These are phyloP conservation scores for Eilema caniola DNA, from an alignment of 2,888 invertebrate species.

Conservation along the genomic window DNA sequence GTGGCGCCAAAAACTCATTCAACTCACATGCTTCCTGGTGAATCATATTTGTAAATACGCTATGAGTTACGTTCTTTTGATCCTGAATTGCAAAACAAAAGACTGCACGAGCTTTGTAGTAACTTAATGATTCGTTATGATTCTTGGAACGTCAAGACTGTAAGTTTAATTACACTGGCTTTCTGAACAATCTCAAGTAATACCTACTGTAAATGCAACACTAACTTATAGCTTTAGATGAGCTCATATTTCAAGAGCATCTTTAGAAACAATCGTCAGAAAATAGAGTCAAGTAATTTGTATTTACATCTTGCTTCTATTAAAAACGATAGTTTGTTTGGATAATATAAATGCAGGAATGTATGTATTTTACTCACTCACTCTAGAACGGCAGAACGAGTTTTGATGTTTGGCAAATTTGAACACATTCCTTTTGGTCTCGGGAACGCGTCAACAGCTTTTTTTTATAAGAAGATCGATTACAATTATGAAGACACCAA, in stretches of 20 bases:
- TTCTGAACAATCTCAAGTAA: slow-evolving; percentile 20
- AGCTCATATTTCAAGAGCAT: neutral
- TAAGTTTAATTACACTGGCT: slow-evolving; percentile 41
- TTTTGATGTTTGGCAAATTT: no score
- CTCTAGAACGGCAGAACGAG: neutral
- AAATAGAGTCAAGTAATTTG: neutral
- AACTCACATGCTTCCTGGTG: slow-evolving; percentile 27
- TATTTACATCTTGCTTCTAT: neutral
- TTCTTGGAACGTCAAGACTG: slow-evolving; percentile 57
- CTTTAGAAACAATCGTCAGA: neutral
- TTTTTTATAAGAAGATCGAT: neutral
- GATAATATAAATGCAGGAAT: neutral
- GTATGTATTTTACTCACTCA: neutral
- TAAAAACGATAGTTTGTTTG: neutral
- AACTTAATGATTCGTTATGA: slow-evolving; percentile 51
- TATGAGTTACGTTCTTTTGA: slow-evolving; percentile 27
- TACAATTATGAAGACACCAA: neutral
- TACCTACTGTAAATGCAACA: neutral
- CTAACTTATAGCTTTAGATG: slow-evolving; percentile 6
- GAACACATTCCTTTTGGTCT: no score
- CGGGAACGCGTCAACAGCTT: no score
- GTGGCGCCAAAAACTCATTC: slow-evolving; percentile 7
- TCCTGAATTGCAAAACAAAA: slow-evolving; percentile 26
- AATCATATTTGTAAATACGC: slow-evolving; percentile 22
- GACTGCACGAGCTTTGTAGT: slow-evolving; percentile 33